Conservation (phyloP, 2,888 invertebrate genomes). For the Allacma fusca region DNA sequence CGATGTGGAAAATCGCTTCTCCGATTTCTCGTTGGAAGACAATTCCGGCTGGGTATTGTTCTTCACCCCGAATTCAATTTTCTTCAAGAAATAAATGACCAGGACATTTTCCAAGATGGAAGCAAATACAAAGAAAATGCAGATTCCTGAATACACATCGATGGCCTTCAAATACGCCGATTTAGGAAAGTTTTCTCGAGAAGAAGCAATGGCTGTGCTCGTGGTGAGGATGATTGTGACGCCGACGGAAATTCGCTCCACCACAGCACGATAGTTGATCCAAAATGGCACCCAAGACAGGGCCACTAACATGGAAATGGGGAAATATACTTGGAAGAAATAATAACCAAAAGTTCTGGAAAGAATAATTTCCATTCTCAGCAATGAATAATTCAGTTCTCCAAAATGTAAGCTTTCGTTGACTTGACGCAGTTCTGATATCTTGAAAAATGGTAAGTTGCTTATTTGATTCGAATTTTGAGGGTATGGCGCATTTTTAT, state of each 20-base stretch:
- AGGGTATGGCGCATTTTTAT: too few species aligned
- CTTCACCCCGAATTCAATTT: too few species aligned
- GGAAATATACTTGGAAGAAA: slow-evolving; percentile 3
- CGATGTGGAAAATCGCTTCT: too few species aligned
- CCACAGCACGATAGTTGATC: not conserved
- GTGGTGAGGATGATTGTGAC: slow-evolving; percentile 29
- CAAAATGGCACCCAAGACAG: slow-evolving; percentile 22
- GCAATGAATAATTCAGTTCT: too few species aligned
- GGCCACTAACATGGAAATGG: too few species aligned
- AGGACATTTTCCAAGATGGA: slow-evolving; percentile 29
- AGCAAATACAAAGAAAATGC: not conserved
- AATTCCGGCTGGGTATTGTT: too few species aligned
- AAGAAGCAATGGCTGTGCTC: not conserved
- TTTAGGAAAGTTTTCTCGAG: not conserved
- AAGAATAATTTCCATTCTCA: too few species aligned
- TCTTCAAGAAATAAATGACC: slow-evolving; percentile 23
- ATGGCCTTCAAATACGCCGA: not conserved
- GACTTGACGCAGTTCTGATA: too few species aligned
- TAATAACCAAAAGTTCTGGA: not conserved
- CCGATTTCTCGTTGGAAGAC: too few species aligned
- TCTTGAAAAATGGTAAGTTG: too few species aligned
- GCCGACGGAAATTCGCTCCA: slow-evolving; percentile 31
- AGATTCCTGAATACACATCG: not conserved
- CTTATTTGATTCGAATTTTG: too few species aligned
- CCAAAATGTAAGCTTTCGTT: too few species aligned